Conservation (phyloP, 2,797 vertebrate species). For the Epinephelus malabaricus region DNA sequence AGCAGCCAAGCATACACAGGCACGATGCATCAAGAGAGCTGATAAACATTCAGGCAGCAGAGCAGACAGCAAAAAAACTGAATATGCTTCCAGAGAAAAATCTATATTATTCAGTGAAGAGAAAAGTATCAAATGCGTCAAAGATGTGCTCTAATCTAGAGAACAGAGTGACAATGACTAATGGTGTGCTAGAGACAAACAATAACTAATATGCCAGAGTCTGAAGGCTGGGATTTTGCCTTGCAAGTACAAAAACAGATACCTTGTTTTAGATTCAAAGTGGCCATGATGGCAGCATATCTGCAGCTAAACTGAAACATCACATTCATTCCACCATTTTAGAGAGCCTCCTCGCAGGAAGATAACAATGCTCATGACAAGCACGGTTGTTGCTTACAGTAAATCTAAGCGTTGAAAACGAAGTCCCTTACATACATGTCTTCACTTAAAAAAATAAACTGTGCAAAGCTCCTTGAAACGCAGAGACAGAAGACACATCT, state of each 20-base stretch:
- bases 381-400: constrained; percentile 27
- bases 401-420: constrained; percentile 20
- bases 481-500: constrained; percentile 45
- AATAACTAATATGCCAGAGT: constrained; percentile 11
- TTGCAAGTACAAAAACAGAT: constrained; percentile 10
- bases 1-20: constrained; percentile 67
- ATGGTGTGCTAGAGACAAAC: constrained; percentile 41
- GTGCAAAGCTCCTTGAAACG: constrained; percentile 24
- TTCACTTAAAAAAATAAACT: constrained; percentile 27
- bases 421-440: constrained; percentile 22
- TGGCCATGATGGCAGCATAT: background rate
- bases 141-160: constrained; percentile 30
- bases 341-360: constrained; percentile 3
- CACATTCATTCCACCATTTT: constrained; percentile 25
- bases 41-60: constrained; percentile 53
- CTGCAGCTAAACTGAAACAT: constrained; percentile 34
- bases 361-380: constrained; percentile 7
- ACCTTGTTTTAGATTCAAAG: constrained; percentile 15
- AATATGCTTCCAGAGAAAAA: constrained; percentile 27
- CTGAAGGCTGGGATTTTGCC: constrained; percentile 12
- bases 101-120: constrained; percentile 26
- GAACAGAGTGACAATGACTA: constrained; percentile 40
- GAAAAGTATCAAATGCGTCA: constrained; percentile 40
- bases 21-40: constrained; percentile 57
- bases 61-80: constrained; percentile 34